Evolutionary conservation across 2,888 invertebrate genomes (phyloP).

Genomic region (Caenorhabditis sp.): DNA sequence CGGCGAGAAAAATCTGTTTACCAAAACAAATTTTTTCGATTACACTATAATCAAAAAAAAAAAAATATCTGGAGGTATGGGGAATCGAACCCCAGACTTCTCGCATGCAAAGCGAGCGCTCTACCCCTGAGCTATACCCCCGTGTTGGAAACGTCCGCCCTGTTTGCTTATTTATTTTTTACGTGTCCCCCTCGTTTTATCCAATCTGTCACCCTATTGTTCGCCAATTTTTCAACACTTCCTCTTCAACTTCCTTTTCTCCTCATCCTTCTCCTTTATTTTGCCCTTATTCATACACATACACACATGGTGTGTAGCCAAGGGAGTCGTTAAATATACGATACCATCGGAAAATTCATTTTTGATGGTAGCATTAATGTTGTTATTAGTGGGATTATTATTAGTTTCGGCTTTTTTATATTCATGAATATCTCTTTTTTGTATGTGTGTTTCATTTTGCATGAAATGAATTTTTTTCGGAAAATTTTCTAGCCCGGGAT

Average conservation of each 20-base stretch:
- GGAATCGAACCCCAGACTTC: constrained; percentile 68
- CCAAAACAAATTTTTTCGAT: not conserved
- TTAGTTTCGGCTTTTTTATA: not conserved
- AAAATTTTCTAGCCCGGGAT: too few relatives aligned
- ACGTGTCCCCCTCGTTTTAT: not conserved
- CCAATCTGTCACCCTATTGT: constrained; percentile 44
- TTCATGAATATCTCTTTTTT: not conserved
- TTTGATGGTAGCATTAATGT: too few relatives aligned
- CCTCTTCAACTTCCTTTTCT: constrained; percentile 11
- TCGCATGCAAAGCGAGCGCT: constrained; percentile 49
- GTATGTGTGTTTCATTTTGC: not conserved
- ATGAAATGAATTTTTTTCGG: not conserved
- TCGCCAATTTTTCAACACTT: constrained; percentile 36
- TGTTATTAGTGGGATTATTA: not conserved
- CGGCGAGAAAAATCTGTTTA: not conserved
- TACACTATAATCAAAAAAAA: not conserved
- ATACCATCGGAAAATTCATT: not conserved
- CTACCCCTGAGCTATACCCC: too few relatives aligned
- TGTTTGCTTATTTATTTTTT: too few relatives aligned
- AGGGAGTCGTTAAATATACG: not conserved
- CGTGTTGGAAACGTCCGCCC: not conserved
- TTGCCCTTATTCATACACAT: not conserved
- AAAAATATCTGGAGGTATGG: constrained; percentile 55
- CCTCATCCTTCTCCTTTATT: too few relatives aligned
- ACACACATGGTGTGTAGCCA: not conserved